Percentiles rank a stretch among this genome's conserved stretches.
These are phyloP conservation scores for Melanostoma scalare DNA, from an alignment of 2,888 invertebrate genomes.

Conservation along the genomic window DNA sequence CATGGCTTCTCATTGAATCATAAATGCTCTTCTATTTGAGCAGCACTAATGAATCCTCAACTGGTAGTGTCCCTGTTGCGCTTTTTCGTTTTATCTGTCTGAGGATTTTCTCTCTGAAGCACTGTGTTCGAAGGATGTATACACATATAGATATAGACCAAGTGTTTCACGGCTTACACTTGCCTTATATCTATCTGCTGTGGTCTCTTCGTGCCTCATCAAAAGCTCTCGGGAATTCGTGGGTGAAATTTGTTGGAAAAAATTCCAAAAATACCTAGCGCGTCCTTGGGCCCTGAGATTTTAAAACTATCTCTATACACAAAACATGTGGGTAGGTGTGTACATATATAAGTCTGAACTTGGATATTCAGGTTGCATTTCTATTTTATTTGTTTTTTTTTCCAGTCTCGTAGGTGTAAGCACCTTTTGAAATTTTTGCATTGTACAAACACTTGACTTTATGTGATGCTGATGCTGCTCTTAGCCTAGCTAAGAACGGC, in stretches of 20 bases:
- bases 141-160: not conserved
- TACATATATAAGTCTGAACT: slow-evolving; percentile 21
- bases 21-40: slow-evolving; percentile 62
- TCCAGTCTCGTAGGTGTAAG: slow-evolving; percentile 54
- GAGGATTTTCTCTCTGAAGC: slow-evolving; percentile 2
- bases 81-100: slow-evolving; percentile 40
- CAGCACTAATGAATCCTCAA: slow-evolving; percentile 64
- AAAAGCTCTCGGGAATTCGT: slow-evolving; percentile 2
- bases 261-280: slow-evolving; percentile 46
- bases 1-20: slow-evolving; percentile 57
- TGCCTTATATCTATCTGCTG: not conserved
- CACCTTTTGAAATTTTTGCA: slow-evolving; percentile 46
- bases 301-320: not conserved
- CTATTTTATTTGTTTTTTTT: slow-evolving; percentile 6
- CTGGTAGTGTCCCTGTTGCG: slow-evolving; percentile 60
- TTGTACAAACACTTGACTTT: slow-evolving; percentile 53
- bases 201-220: not conserved
- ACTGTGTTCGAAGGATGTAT: too few relatives aligned
- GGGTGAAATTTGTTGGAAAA: slow-evolving; percentile 60
- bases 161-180: not conserved
- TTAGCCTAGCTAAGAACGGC: slow-evolving; percentile 3
- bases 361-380: slow-evolving; percentile 27
- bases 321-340: not conserved
- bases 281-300: slow-evolving; percentile 65
- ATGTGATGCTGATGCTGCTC: slow-evolving; percentile 21